Conservation (phyloP, 2,888 invertebrate genomes). For the Amphipoea oculea region DNA sequence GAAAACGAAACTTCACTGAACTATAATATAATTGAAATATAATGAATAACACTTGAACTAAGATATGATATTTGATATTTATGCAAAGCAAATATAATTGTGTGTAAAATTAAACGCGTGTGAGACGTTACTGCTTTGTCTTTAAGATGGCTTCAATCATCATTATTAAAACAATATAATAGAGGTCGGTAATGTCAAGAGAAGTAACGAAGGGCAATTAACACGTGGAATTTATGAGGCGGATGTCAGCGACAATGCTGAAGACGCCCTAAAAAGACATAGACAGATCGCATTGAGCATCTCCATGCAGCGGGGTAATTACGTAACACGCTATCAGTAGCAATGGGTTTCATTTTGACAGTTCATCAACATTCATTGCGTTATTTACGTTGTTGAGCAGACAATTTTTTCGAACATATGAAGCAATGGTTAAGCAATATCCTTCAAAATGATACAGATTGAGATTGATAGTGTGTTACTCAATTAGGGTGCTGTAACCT, state of each 20-base stretch:
- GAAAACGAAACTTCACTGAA: conserved; percentile 18
- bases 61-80: conserved; percentile 14
- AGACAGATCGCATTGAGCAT: background rate
- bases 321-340: too few relatives aligned
- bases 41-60: conserved; percentile 18
- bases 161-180: background rate
- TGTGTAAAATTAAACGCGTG: background rate
- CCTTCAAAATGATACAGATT: too few relatives aligned
- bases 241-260: background rate
- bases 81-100: background rate
- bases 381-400: too few relatives aligned
- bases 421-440: too few relatives aligned
- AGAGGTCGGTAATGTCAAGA: background rate
- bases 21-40: background rate
- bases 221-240: too few relatives aligned
- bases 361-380: too few relatives aligned
- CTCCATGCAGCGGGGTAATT: background rate
- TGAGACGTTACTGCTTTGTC: background rate
- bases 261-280: background rate
- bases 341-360: too few relatives aligned
- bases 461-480: too few relatives aligned
- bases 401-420: too few relatives aligned
- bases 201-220: background rate
- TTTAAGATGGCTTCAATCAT: background rate
- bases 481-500: background rate